These are phyloP conservation scores for Parnassius orleans DNA, from an alignment of 2,888 invertebrate genomes.

Conservation along the genomic window DNA sequence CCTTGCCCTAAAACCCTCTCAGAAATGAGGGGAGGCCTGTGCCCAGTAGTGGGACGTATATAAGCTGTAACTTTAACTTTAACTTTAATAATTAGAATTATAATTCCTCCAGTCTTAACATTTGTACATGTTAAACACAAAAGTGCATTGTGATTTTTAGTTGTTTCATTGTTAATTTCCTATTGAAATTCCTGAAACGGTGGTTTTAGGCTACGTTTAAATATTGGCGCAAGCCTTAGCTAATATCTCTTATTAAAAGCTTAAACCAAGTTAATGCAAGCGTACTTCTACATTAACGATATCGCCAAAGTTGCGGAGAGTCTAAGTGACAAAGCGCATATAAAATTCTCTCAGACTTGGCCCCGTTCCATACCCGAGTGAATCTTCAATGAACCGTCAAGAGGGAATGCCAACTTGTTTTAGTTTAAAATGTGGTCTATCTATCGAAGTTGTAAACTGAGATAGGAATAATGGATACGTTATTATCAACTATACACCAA, in stretches of 20 bases:
- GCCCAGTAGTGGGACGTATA: no score
- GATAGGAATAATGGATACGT: constrained; percentile 6
- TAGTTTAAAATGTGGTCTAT: constrained; percentile 12
- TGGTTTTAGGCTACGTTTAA: no score
- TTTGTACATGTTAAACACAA: no score
- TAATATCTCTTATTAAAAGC: constrained; percentile 3
- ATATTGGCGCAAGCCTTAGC: neutral
- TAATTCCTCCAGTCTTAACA: no score
- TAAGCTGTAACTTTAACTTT: no score
- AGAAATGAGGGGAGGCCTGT: no score
- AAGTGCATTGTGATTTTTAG: no score
- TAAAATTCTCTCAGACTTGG: constrained; percentile 48
- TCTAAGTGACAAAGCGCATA: constrained; percentile 32
- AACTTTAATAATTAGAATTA: no score
- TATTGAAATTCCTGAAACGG: no score
- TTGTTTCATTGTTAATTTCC: no score
- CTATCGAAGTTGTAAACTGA: constrained; percentile 17
- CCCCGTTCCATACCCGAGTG: constrained; percentile 50
- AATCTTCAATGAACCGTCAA: constrained; percentile 52
- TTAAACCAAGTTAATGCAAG: constrained; percentile 5
- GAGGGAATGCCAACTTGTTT: constrained; percentile 22
- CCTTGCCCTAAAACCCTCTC: no score
- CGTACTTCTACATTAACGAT: constrained; percentile 12
- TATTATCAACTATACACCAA: no score
- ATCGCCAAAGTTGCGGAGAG: constrained; percentile 15